Conservation (phyloP, 2,113 vertebrate species). For the Glareola pratincola region DNA sequence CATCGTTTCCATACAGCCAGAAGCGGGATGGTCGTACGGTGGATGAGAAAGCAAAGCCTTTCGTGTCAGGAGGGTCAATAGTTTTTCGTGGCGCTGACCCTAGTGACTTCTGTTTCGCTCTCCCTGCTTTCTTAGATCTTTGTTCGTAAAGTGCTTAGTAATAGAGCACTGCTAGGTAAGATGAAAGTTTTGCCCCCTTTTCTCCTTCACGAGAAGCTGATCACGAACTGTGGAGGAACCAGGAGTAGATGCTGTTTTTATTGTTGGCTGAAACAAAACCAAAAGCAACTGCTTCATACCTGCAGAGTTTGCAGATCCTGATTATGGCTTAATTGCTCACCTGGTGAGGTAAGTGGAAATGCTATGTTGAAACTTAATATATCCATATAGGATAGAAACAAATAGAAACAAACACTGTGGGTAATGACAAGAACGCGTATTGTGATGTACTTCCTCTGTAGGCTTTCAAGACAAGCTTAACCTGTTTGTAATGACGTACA, state of each 20-base stretch:
- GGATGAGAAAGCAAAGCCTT: background rate
- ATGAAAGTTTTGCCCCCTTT: background rate
- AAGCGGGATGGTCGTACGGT: rapidly evolving
- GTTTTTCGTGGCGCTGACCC: background rate
- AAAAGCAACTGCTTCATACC: background rate
- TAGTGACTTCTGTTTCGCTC: background rate
- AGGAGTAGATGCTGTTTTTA: background rate
- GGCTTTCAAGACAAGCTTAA: background rate
- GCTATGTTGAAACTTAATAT: background rate
- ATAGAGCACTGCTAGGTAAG: background rate
- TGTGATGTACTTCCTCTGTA: background rate
- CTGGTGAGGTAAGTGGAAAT: background rate
- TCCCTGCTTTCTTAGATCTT: background rate
- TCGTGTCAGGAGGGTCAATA: background rate
- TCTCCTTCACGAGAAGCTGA: background rate
- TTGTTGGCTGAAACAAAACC: background rate
- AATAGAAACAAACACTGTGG: background rate
- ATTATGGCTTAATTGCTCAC: background rate
- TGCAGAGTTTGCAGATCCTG: background rate
- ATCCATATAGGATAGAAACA: too few species aligned
- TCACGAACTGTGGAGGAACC: background rate
- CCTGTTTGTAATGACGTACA: background rate
- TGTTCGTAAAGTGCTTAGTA: background rate
- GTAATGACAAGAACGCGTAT: background rate
- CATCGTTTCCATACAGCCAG: background rate